Evolutionary conservation across 2,888 invertebrate genomes (phyloP), one percentile per base, ranked within the genome.

Genomic region (Leptopterna dolabrata): DNA sequence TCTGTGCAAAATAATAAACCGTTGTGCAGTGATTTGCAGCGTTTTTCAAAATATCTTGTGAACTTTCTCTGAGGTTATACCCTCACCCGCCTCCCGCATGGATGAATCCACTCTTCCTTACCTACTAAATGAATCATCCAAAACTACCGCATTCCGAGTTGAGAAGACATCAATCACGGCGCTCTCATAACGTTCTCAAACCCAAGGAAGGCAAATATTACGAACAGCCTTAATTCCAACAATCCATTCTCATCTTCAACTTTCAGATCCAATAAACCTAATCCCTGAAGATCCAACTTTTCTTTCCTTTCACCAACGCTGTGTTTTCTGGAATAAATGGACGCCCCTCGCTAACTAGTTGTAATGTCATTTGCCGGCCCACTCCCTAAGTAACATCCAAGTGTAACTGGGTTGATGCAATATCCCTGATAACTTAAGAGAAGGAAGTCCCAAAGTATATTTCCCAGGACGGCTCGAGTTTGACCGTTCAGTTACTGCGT

Each of bases 371-470:
- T 63, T 24, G 11, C 27, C 63, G 4, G 11, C 63, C 63, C 63
- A 24, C 24, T 63, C 24, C 78, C 41, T 7, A 78, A 78, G n/a
- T n/a, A n/a, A n/a, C n/a, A n/a, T n/a, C n/a, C n/a, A n/a, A n/a
- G 45, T 78, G 78, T 78, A 78, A 78, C 45, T 78, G 19, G 29
- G 45, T 78, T 78, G 78, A 78, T 78, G 78, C 78, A 45, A 78
- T 78, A 78, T 14, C 45, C 24, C 27, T 45, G 78, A 78, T 78
- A 78, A 78, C 78, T 78, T 45, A 19, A 30, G 45, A 78, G 78
- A 78, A 45, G 78, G 45, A 78, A 78, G 78, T 78, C 78, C 24
- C 45, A 19, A 41, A 78, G 78, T 43, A 43, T 63, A 24, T 24
- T 63, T 24, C 24, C 24, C 7, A 11, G 27, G 24, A 63, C 63